Base-by-base conservation (phyloP, 2,113 vertebrate genomes). In the Anser brachyrhynchus region DNA sequence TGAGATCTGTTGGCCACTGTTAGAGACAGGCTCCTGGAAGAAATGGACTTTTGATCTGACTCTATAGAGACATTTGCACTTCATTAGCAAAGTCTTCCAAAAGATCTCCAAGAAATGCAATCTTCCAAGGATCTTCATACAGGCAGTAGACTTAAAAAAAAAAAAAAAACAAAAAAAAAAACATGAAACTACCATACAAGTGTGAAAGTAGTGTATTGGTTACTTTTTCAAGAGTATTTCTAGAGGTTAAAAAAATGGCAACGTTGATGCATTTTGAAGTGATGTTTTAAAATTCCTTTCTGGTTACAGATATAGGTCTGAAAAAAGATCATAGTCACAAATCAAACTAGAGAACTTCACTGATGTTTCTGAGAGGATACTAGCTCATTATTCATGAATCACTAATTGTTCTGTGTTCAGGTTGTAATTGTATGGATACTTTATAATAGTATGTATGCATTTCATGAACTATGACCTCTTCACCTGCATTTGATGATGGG, bases 371-470 rank as follows among this genome's bases (percentile, higher is more conserved):
- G 37, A 92, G 54, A 58, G 23, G 37, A 39, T 58, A 69, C 41
- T 52, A 57, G 11, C 14, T 92, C 19, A 77, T 91, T 91, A 79
- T 72, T 85, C 11, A 26, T 77, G 71, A 96, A 85, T 87, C 74
- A 96, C 41, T 70, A 69, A 87, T 82, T 31, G 66, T 55, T 71
- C 65, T 41, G 62, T 76, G 81, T 89, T 91, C 44, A 62, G 19
- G 62, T 85, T 91, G 65, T 89, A 94, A 92, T 71, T 86, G 71
- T 67, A 55, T 33, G 9, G 79, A 64, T 90, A 77, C 51, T 73
- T 23, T 90, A 78, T 91, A 93, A 91, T 83, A 85, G 75, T 59
- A 69, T 25, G 9, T 75, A 77, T 91, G 82, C 37, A 54, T 80
- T 91, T 75, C 28, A 69, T 61, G 18, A 84, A 89, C 87, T 91